Conservation (phyloP, 2,113 vertebrate species). For the Butorides virescens region DNA sequence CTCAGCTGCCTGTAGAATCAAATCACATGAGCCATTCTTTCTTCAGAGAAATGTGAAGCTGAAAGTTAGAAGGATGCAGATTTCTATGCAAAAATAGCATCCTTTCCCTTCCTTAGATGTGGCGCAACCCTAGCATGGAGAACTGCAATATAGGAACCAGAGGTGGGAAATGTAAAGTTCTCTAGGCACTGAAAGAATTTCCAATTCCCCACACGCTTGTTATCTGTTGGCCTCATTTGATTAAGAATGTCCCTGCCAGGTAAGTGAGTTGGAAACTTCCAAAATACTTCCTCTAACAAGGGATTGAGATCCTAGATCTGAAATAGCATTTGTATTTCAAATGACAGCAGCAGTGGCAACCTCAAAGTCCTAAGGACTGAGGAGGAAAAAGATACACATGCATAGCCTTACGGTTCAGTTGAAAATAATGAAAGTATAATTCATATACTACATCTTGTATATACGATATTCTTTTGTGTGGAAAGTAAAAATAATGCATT, state of each 20-base stretch:
- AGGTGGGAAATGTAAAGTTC: neutral
- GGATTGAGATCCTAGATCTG: neutral
- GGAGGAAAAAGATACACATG: neutral
- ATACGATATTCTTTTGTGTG: neutral
- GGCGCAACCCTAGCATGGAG: neutral
- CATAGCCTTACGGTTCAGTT: neutral
- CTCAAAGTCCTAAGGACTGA: neutral
- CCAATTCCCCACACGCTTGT: neutral
- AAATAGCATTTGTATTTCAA: neutral
- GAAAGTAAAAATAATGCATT: neutral
- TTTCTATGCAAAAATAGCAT: neutral
- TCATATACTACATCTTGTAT: neutral
- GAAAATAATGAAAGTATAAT: neutral
- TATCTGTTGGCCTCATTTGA: neutral
- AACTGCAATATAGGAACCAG: neutral
- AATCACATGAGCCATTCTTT: conserved; percentile 6
- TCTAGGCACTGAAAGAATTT: neutral
- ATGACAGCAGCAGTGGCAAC: neutral
- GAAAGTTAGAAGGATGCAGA: conserved; percentile 8
- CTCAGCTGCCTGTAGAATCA: conserved; percentile 1
- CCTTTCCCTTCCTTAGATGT: neutral
- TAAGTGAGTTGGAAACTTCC: neutral
- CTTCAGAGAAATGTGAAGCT: neutral
- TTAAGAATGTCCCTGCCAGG: neutral
- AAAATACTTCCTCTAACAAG: neutral